Conservation (phyloP, 1,140 invertebrate genomes). For the Condylostylus longicornis region DNA sequence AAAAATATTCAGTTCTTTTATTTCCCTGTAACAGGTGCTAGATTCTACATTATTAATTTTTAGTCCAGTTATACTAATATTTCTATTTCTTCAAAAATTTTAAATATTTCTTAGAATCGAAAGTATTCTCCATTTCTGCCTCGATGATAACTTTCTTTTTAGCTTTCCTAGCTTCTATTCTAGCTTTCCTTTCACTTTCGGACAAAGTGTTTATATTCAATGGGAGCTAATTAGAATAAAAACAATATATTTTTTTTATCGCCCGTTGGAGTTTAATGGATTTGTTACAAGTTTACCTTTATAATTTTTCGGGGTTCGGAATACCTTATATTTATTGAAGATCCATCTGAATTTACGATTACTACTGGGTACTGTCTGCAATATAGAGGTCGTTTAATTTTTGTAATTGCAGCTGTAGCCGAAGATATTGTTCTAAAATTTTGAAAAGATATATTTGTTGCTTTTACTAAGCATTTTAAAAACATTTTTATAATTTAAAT, state of each 20-base stretch:
- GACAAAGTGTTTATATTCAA: constrained; percentile 48
- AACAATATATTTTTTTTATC: too few species aligned
- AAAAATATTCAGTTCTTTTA: too few species aligned
- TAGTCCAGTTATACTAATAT: too few species aligned
- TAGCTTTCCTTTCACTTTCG: constrained; percentile 45
- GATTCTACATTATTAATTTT: too few species aligned
- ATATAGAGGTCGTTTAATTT: constrained; percentile 46
- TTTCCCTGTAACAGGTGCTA: too few species aligned
- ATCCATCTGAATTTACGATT: constrained; percentile 62
- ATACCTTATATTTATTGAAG: constrained; percentile 59
- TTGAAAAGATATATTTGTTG: too few species aligned
- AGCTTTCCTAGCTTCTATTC: constrained; percentile 49
- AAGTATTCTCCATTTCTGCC: constrained; percentile 56
- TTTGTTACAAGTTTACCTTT: too few species aligned
- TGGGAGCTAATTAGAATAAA: too few species aligned
- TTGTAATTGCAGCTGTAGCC: constrained; percentile 41
- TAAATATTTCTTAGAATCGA: constrained; percentile 55
- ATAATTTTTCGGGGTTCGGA: constrained; percentile 66
- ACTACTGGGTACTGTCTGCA: constrained; percentile 49
- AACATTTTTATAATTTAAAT: too few species aligned
- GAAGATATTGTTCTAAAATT: too few species aligned
- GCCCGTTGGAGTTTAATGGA: too few species aligned
- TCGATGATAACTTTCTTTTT: constrained; percentile 51
- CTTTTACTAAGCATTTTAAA: too few species aligned
- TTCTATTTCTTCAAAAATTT: constrained; percentile 52